Evolutionary conservation across 2,797 vertebrate species (phyloP).

Genomic region (Crocidura indochinensis): DNA sequence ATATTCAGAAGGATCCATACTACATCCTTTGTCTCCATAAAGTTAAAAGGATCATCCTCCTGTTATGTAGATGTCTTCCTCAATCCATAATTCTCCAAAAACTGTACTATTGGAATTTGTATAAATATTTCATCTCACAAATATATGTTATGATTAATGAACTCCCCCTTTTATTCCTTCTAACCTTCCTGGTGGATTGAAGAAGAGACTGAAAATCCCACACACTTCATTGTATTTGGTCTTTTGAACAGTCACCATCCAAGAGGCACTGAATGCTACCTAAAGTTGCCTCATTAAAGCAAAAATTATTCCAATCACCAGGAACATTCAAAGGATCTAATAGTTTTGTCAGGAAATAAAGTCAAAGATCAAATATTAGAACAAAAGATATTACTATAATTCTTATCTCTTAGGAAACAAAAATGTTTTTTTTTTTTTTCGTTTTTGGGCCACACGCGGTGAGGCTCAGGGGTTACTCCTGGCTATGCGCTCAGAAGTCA

Average conservation of each 20-base stretch:
- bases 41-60: neutral
- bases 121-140: neutral
- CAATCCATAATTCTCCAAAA: neutral
- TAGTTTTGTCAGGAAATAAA: neutral
- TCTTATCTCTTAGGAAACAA: constrained; percentile 8
- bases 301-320: neutral
- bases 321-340: constrained; percentile 19
- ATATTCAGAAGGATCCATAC: neutral
- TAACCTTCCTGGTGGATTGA: neutral
- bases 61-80: neutral
- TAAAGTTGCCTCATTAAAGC: neutral
- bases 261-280: neutral
- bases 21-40: neutral
- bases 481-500: no score
- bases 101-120: neutral
- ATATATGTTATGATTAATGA: neutral
- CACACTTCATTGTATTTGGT: no score
- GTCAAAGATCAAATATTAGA: constrained; percentile 22
- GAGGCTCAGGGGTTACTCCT: no score
- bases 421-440: no score
- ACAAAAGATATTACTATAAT: neutral
- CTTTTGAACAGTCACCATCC: neutral
- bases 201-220: neutral
- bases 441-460: no score
- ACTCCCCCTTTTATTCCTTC: neutral